Evolutionary conservation across 2,113 vertebrate genomes (phyloP), one percentile per base, ranked within the genome.

Genomic region (Pristiophorus japonicus): DNA sequence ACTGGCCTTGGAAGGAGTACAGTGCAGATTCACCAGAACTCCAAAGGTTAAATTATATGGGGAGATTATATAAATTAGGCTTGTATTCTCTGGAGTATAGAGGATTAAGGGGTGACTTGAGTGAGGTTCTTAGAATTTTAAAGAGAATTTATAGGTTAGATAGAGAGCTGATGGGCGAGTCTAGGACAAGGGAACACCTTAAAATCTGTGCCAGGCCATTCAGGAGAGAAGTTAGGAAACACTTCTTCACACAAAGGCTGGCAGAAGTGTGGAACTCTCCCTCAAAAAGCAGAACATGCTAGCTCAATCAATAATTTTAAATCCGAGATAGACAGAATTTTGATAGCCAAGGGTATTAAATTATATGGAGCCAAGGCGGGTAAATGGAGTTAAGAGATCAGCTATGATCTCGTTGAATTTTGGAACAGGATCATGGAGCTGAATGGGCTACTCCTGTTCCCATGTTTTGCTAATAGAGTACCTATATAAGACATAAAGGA

Each of bases 261-360:
- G 20, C 67, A 81, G 8, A 16, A 5, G 14, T 14, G 3, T 12
- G 10, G n/a, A 81, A 38, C n/a, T 81, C n/a, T 38, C 11, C 38
- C 78, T 22, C 81, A 45, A 45, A 84, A 84, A 42, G 18, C 42
- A 70, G 67, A 2, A 51, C 2, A 27, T 45, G 38, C 42, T 4
- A 84, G 38, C 81, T 42, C n/a, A 81, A 81, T 84, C 81, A 84
- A 84, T 84, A 20, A 84, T 45, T 84, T 84, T 22, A 84, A 84
- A 84, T 84, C 81, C 0, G 42, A 84, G 42, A 84, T 47, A 14
- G 20, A 22, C 47, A 84, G 5, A 22, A 84, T 45, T 84, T 84
- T 84, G 38, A 38, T 47, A 42, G 81, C 38, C 81, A 84, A 84
- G n/a, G 67, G 2, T 84, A 20, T 45, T 38, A 84, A 47, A 18